These are phyloP conservation scores for Drosophila takahashii DNA, from an alignment of 1,140 invertebrate genomes.

Conservation along the genomic window DNA sequence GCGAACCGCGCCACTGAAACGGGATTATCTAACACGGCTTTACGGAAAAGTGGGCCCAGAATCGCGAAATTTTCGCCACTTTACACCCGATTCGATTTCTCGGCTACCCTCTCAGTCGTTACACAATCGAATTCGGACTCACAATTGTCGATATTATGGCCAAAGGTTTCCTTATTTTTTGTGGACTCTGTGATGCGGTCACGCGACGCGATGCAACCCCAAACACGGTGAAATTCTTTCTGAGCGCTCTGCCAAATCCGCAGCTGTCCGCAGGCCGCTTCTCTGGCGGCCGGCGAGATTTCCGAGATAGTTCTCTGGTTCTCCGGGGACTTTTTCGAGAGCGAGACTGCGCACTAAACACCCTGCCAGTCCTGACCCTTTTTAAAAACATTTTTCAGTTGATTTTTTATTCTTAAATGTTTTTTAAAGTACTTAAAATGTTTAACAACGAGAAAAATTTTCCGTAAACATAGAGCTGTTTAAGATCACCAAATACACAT, in stretches of 20 bases:
- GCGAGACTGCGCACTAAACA: slow-evolving; percentile 39
- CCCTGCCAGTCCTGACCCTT: background rate
- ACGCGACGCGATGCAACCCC: slow-evolving; percentile 73
- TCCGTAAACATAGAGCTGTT: too few relatives aligned
- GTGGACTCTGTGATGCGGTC: slow-evolving; percentile 42
- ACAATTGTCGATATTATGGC: slow-evolving; percentile 10
- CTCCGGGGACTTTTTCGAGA: background rate
- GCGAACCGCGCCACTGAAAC: slow-evolving; percentile 55
- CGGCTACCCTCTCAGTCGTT: slow-evolving; percentile 13
- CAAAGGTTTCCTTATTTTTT: slow-evolving; percentile 14
- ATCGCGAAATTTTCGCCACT: slow-evolving; percentile 5
- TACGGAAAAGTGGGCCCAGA: slow-evolving; percentile 6
- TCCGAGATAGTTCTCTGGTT: background rate
- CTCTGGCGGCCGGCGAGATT: slow-evolving; percentile 45
- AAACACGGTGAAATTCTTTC: slow-evolving; percentile 68
- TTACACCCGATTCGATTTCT: background rate
- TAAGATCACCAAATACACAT: too few relatives aligned
- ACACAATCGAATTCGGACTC: slow-evolving; percentile 14
- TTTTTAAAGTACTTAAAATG: too few relatives aligned
- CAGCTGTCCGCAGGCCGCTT: slow-evolving; percentile 43
- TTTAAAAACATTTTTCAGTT: too few relatives aligned
- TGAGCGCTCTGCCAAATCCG: slow-evolving; percentile 58
- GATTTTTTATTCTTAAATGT: too few relatives aligned
- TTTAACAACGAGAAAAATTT: too few relatives aligned
- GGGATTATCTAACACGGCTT: slow-evolving; percentile 68